Evolutionary conservation across 92 coral and sea anemone species (phyloP).

Genomic region (Palythoa heliodiscus): DNA sequence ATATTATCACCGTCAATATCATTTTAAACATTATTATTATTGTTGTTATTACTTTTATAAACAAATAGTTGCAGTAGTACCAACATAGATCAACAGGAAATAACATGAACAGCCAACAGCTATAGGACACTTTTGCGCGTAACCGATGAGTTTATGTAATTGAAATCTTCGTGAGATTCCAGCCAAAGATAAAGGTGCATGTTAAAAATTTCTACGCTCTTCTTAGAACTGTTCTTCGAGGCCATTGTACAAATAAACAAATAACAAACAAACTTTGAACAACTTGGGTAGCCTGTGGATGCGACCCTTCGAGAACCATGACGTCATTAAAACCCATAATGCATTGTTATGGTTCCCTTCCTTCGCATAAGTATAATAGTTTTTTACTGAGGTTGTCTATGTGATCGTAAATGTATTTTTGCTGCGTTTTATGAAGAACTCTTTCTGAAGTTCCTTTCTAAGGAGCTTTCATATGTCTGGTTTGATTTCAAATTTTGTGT

Average conservation of each 20-base stretch:
- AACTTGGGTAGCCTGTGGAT: background rate
- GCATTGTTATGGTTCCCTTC: conserved; percentile 31
- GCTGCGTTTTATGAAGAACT: conserved; percentile 24
- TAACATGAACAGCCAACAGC: too few relatives aligned
- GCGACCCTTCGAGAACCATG: background rate
- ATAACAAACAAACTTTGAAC: background rate
- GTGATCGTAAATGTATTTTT: background rate
- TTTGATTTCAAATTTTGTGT: conserved; percentile 27
- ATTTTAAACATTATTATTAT: too few relatives aligned
- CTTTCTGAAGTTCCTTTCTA: conserved; percentile 31
- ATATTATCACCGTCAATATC: too few relatives aligned
- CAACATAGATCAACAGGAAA: too few relatives aligned
- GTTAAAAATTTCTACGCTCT: background rate
- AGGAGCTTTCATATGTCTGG: conserved; percentile 40
- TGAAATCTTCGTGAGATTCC: too few relatives aligned
- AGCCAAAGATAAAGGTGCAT: too few relatives aligned
- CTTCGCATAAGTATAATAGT: conserved; percentile 22
- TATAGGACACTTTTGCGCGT: too few relatives aligned
- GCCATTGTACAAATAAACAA: too few relatives aligned
- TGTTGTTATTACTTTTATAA: too few relatives aligned
- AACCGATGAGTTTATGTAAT: too few relatives aligned
- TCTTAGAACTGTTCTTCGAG: background rate
- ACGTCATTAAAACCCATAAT: conserved; percentile 45
- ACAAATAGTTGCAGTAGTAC: too few relatives aligned
- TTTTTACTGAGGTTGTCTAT: conserved; percentile 12